Percentiles rank a stretch among this genome's conserved stretches.
phyloP scores from a whole-genome alignment of 1,140 invertebrate genomes.

The Liolophura sinensis region DNA sequence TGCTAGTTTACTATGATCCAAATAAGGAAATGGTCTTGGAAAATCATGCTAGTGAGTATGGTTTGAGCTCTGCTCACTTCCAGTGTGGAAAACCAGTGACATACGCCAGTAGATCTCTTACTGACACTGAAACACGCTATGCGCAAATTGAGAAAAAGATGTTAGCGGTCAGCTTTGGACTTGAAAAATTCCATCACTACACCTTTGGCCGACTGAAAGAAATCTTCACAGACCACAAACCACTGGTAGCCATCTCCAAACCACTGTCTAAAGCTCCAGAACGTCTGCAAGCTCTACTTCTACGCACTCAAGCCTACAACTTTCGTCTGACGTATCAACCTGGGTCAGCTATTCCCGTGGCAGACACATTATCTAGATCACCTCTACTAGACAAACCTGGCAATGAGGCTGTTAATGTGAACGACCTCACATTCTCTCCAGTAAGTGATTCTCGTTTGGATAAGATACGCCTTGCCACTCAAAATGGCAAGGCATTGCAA shows the following conservation, averaged over 20 bases:
- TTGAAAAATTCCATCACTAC: constrained; percentile 55
- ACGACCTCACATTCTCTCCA: neutral
- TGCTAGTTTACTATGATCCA: constrained; percentile 22
- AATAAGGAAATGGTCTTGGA: constrained; percentile 12
- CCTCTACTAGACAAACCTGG: constrained; percentile 2
- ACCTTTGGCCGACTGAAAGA: constrained; percentile 47
- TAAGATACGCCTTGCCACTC: constrained; percentile 14
- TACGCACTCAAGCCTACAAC: constrained; percentile 55
- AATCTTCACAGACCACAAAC: constrained; percentile 49
- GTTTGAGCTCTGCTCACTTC: constrained; percentile 5
- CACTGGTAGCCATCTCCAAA: constrained; percentile 48
- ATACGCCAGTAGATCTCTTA: constrained; percentile 51
- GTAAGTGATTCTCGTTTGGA: constrained; percentile 13
- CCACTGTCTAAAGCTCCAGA: constrained; percentile 21
- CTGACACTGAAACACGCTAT: constrained; percentile 50
- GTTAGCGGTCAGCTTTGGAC: constrained; percentile 48
- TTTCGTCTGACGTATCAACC: constrained; percentile 49
- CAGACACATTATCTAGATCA: constrained; percentile 34
- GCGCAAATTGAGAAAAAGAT: constrained; percentile 62
- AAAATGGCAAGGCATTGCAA: constrained; percentile 2
- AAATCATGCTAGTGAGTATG: constrained; percentile 6
- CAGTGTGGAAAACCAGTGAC: constrained; percentile 41
- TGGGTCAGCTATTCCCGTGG: constrained; percentile 54
- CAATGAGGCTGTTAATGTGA: neutral
- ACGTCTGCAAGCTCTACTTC: constrained; percentile 54